A percentile compares a stretch with the other conserved stretches of the same genome.
Conservation (phyloP, 1,140 invertebrate genomes). For the Chlorops oryzae region DNA sequence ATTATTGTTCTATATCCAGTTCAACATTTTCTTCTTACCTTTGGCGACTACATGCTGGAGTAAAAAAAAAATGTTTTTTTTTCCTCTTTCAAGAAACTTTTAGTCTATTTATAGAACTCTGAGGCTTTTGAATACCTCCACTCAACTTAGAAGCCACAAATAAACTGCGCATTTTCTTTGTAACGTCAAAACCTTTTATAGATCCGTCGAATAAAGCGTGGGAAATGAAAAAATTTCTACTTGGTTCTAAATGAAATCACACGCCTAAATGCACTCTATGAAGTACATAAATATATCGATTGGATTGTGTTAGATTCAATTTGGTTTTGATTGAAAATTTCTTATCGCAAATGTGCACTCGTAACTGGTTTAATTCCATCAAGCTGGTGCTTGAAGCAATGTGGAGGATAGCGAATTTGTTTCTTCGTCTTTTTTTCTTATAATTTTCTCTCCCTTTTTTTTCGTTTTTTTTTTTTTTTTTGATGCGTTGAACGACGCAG, state of each 20-base stretch:
- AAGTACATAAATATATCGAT: not conserved
- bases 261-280: constrained; percentile 28
- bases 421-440: too few species aligned
- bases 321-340: constrained; percentile 36
- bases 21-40: too few species aligned
- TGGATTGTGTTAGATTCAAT: constrained; percentile 14
- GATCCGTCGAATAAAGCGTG: not conserved
- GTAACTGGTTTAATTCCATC: not conserved
- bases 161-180: too few species aligned
- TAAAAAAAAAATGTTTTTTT: not conserved
- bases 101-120: not conserved
- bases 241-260: constrained; percentile 20
- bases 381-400: not conserved
- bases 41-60: not conserved
- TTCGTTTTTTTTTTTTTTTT: too few species aligned
- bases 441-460: too few species aligned
- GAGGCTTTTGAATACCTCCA: not conserved
- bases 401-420: not conserved
- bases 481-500: too few species aligned
- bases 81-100: not conserved
- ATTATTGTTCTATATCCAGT: not conserved
- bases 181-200: too few species aligned
- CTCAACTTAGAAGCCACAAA: too few species aligned
- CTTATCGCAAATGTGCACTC: constrained; percentile 41
- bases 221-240: not conserved